Evolutionary conservation across 1,140 invertebrate genomes (phyloP), one percentile per base, ranked within the genome.

Genomic region (Drosophila pallidifrons): DNA sequence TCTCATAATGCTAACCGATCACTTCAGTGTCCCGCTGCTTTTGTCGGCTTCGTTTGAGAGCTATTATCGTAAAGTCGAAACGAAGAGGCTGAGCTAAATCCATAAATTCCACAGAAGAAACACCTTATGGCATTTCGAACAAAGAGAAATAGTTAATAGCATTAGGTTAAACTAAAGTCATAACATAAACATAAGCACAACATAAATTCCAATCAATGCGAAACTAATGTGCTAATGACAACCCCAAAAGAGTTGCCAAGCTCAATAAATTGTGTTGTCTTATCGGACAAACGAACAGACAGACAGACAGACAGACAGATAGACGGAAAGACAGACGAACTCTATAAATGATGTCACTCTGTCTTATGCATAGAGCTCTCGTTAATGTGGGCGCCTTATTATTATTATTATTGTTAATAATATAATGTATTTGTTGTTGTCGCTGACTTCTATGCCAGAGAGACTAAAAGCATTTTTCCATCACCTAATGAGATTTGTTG

Each of bases 331-430:
- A 55, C 11, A 32, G 11, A 63, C 28, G 65, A 54, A 41, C 45
- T 63, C 51, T 51, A 79, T 75, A 79, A 85, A 86, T 86, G 82
- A 86, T 87, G 82, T 86, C 82, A 86, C 82, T 73, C 81, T 63
- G 47, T 70, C 80, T 83, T 55, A 60, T 41, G 38, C 3, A 41
- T 8, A n/a, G 8, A n/a, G 73, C 64, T 68, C 64, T 74, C 43
- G 41, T 79, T 77, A 83, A 83, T 79, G 81, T 82, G 81, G 81
- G 81, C 49, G 66, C 57, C 10, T 41, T 47, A 43, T 54, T 68
- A 41, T 52, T 68, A 41, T 52, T 43, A 32, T 43, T 64, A 7
- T 67, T 67, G n/a, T 41, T 41, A 16, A 16, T 65, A 35, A 16
- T 54, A 13, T 47, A 11, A n/a, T 35, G 0, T 57, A 25, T 8